Evolutionary conservation across 2,888 invertebrate genomes (phyloP).

Genomic region (Drosophila mulleri): DNA sequence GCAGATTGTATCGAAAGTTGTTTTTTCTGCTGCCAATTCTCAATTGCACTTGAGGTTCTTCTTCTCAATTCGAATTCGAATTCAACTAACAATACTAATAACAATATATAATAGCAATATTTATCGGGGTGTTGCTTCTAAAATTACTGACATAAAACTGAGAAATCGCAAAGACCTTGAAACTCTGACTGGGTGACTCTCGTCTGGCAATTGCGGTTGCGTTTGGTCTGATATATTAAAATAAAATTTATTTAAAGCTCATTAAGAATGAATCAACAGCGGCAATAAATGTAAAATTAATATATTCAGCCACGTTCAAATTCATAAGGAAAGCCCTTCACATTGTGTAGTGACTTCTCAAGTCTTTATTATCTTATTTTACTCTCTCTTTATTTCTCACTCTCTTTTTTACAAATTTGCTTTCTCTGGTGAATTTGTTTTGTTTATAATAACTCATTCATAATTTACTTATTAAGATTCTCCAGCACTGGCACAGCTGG

Average conservation of each 20-base stretch:
- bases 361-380: too few species aligned
- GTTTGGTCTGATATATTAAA: background rate
- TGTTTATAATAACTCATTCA: too few species aligned
- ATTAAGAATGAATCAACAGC: background rate
- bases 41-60: slow-evolving; percentile 76
- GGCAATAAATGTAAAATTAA: background rate
- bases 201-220: background rate
- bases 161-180: slow-evolving; percentile 7
- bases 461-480: too few species aligned
- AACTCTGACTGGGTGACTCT: background rate
- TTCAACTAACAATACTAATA: background rate
- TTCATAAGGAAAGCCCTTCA: too few species aligned
- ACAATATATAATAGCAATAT: background rate
- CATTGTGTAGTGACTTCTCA: too few species aligned
- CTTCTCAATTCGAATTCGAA: slow-evolving; percentile 21
- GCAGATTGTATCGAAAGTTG: slow-evolving; percentile 26
- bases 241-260: background rate
- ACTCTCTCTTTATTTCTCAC: too few species aligned
- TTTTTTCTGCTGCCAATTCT: slow-evolving; percentile 53
- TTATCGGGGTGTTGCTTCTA: slow-evolving; percentile 1
- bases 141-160: background rate
- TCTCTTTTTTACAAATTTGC: too few species aligned
- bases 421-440: too few species aligned
- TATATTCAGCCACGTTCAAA: too few species aligned
- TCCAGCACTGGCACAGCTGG: too few species aligned